Evolutionary conservation across 2,888 invertebrate species (phyloP).

Genomic region (Dicranocentrus wangi): DNA sequence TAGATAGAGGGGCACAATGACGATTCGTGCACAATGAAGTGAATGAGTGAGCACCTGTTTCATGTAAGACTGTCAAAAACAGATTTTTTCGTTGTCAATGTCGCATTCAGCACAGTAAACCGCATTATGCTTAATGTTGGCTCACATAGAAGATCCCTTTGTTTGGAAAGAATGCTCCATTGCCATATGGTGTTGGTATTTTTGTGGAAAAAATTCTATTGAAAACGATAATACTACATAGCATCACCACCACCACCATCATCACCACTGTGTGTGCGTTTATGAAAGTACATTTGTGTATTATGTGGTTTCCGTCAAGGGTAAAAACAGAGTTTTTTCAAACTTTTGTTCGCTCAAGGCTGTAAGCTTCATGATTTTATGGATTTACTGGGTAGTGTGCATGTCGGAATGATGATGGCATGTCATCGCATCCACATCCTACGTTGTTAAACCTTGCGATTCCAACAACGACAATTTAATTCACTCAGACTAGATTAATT

Average conservation of each 20-base stretch:
- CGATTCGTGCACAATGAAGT: constrained; percentile 44
- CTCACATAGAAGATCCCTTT: constrained; percentile 49
- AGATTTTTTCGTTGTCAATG: constrained; percentile 63
- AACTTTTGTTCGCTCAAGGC: constrained; percentile 47
- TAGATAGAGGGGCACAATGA: constrained; percentile 26
- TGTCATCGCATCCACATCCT: constrained; percentile 13
- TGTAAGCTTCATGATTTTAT: neutral
- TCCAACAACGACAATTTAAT: constrained; percentile 36
- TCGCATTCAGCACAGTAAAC: constrained; percentile 25
- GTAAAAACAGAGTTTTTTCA: constrained; percentile 46
- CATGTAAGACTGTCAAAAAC: constrained; percentile 64
- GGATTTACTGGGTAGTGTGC: neutral
- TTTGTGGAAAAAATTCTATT: constrained; percentile 54
- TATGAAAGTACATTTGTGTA: constrained; percentile 1
- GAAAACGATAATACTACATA: constrained; percentile 21
- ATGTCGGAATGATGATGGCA: constrained; percentile 28
- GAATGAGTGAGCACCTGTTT: constrained; percentile 59
- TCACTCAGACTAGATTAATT: constrained; percentile 7
- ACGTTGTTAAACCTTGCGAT: constrained; percentile 24
- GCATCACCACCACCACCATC: constrained; percentile 16
- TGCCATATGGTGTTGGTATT: constrained; percentile 60
- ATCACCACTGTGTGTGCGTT: neutral
- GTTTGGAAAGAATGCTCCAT: constrained; percentile 55
- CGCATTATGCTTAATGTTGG: constrained; percentile 28
- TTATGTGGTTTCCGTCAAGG: constrained; percentile 58